Evolutionary conservation across 2,888 invertebrate species (phyloP).

Genomic region (Pharmacophagus antenor): DNA sequence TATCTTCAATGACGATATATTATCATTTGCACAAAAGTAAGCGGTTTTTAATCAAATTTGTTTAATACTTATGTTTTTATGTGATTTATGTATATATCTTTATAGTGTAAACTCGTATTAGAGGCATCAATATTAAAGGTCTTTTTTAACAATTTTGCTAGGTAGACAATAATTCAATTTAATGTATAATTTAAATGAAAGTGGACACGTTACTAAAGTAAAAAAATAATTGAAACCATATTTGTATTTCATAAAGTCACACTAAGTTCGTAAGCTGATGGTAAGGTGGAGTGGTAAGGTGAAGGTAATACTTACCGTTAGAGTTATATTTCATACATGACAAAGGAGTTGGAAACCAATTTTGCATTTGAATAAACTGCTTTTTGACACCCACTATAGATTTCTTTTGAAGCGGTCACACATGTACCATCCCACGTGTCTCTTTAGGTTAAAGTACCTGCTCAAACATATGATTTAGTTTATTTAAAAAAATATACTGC

Average conservation of each 20-base stretch:
- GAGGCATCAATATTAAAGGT: too few species aligned
- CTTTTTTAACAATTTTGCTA: too few species aligned
- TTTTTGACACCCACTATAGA: constrained; percentile 35
- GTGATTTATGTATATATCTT: too few species aligned
- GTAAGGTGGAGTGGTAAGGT: constrained; percentile 4
- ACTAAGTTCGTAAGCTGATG: not conserved
- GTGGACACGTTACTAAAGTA: too few species aligned
- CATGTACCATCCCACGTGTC: constrained; percentile 35
- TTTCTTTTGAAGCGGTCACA: constrained; percentile 36
- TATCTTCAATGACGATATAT: constrained; percentile 22
- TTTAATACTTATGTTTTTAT: not conserved
- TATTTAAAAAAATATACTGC: not conserved
- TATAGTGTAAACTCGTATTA: too few species aligned
- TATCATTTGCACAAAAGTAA: constrained; percentile 23
- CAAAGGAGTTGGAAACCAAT: constrained; percentile 37
- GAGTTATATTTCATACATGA: constrained; percentile 37
- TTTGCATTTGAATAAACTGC: constrained; percentile 36
- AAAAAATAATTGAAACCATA: too few species aligned
- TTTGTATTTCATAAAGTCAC: not conserved
- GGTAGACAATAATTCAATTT: too few species aligned
- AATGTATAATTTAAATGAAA: too few species aligned
- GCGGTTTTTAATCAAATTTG: constrained; percentile 1
- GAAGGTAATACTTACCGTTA: constrained; percentile 33
- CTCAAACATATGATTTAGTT: constrained; percentile 5
- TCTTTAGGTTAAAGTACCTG: constrained; percentile 19